phyloP scores from a whole-genome alignment of 2,797 vertebrate genomes.

The Ataeniobius toweri region DNA sequence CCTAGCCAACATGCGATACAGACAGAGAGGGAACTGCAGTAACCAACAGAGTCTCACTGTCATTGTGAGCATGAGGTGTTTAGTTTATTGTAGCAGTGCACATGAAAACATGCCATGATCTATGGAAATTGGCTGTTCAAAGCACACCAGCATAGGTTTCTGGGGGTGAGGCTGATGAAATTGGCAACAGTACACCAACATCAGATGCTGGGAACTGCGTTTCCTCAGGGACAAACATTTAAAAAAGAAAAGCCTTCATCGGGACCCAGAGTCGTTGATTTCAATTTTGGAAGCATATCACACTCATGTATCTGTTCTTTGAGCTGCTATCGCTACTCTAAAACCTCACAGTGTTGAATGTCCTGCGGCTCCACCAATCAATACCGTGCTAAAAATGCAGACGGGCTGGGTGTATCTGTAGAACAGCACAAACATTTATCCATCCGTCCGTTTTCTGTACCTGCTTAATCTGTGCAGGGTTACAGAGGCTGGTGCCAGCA shows the following conservation, averaged over 20 bases:
- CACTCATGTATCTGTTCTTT: neutral
- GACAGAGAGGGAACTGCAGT: neutral
- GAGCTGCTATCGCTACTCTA: neutral
- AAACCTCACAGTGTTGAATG: neutral
- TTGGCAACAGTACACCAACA: neutral
- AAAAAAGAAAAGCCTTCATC: neutral
- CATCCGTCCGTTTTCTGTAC: neutral
- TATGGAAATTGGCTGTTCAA: neutral
- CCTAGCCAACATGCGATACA: neutral
- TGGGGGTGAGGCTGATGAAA: neutral
- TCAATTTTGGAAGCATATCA: neutral
- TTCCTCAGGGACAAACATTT: neutral
- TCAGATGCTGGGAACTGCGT: neutral
- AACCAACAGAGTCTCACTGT: neutral
- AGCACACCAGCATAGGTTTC: neutral
- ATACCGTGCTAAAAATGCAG: conserved; percentile 7
- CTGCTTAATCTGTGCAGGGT: neutral
- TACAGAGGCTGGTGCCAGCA: neutral
- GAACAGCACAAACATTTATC: neutral
- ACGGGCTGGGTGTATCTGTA: neutral
- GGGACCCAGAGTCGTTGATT: neutral
- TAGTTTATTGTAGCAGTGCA: neutral
- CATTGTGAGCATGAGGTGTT: neutral
- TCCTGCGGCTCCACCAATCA: neutral
- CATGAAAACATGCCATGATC: neutral